Base-by-base conservation (phyloP, 92 coral and sea anemone species). In the Chrysogorgia sp. region DNA sequence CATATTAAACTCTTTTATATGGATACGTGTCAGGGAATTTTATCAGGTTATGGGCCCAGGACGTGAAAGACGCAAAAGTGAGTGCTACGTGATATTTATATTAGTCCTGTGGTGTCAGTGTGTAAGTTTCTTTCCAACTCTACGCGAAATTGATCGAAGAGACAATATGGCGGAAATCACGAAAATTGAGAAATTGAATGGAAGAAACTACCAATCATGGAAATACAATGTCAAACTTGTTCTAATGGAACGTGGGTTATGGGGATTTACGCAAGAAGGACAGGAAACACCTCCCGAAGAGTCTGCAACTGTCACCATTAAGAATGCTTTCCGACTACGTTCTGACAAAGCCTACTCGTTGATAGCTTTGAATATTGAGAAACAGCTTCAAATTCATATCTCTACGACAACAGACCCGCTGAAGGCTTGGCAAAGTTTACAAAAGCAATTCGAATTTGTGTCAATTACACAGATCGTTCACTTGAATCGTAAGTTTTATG, bases 261-360 rank as follows among this genome's bases (percentile, higher is more conserved):
- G 90, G 88, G 92, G 93, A 31, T 86, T 89, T 59, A 86, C 87
- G 0, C 89, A 85, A 53, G 87, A 80, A 69, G 92, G 76, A 2
- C 74, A 85, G 37, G 87, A 89, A 82, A 82, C 53, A 68, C 74
- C 87, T 10, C 88, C 88, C 34, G 85, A 7, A 13, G 90, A 72
- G 2, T 55, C 17, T 47, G 88, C 86, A 33, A 34, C 78, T 31
- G 71, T 74, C 15, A 53, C 87, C 47, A 87, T 85, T 13, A 85
- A 49, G 57, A 88, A 77, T 77, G 85, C 90, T 19, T 89, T 58
- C 61, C 66, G 75, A 13, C 67, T 89, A 29, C 75, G 85, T 45
- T 85, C 86, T 19, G 84, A 89, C 57, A 85, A 82, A 76, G 90
- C 92, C 15, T 88, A 88, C 47, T 89, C 92, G 0, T 57, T 82